Evolutionary conservation across 2,888 invertebrate species (phyloP), one percentile per base, ranked within the genome.

Genomic region (Andrena flavipes): DNA sequence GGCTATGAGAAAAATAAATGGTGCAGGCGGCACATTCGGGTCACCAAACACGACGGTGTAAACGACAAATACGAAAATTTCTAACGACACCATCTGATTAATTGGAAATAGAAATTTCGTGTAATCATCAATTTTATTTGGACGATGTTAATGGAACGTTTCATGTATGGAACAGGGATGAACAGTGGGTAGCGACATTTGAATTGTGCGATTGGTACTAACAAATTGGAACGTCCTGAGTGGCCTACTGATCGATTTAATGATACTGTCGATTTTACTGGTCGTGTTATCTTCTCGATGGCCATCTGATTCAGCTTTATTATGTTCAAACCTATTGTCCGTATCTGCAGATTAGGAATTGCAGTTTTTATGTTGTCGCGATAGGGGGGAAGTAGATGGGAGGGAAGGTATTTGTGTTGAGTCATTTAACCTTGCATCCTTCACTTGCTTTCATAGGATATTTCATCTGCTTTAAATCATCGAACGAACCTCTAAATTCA

Each of bases 221-320:
- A 92, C 92, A 64, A 92, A 90, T 74, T 92, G 85, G 65, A 91
- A 76, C 85, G 91, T 87, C 30, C 92, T 91, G 1, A 92, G 56
- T 16, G 90, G 88, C 71, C 82, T 90, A 49, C 84, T 79, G 16
- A 88, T 23, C 0, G 73, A 62, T 35, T 70, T 48, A 6, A 81
- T 16, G 35, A 65, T 64, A 20, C 4, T 63, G n/a, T n/a, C 29
- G 51, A 60, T 49, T 51, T 16, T 7, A 13, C 5, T 10, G 10
- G n/a, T 33, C 26, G 26, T 10, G n/a, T 3, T 16, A 8, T 4
- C 0, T n/a, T 10, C 20, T 0, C 10, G 4, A 5, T 26, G 26
- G 2, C 3, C 16, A 29, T 35, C 26, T 6, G n/a, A 16, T 29
- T 33, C n/a, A 10, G 2, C n/a, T 30, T 63, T 78, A 0, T 23